A percentile compares a stretch with the other conserved stretches of the same genome.
phyloP scores from a whole-genome alignment of 2,797 vertebrate species.

The Schizopygopsis pylzovi region DNA sequence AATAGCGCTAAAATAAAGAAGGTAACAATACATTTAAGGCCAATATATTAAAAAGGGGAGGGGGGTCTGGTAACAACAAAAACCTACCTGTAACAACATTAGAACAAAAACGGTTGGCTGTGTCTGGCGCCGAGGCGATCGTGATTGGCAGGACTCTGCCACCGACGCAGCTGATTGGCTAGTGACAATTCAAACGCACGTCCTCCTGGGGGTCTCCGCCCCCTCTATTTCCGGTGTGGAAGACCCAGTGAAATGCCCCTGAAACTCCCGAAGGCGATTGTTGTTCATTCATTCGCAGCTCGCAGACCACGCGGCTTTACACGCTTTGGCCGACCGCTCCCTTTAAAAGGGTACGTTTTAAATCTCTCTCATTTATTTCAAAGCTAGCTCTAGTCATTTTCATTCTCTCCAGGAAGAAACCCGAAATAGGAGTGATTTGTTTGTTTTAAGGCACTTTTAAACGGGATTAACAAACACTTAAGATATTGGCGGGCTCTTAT shows the following conservation, averaged over 20 bases:
- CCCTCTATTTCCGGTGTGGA: slow-evolving; percentile 76
- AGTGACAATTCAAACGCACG: not conserved
- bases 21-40: not conserved
- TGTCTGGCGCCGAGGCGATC: not conserved
- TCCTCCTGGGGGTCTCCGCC: slow-evolving; percentile 39
- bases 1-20: not conserved
- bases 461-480: not conserved
- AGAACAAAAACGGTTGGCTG: not conserved
- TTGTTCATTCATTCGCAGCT: slow-evolving; percentile 75
- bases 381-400: not conserved
- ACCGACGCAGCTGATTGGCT: not conserved
- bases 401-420: no score
- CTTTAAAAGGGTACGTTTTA: slow-evolving; percentile 24
- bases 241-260: slow-evolving; percentile 80
- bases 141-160: not conserved
- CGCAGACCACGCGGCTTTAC: slow-evolving; percentile 70
- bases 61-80: not conserved
- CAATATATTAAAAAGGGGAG: not conserved
- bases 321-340: not conserved
- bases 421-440: not conserved
- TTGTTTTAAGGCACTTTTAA: not conserved
- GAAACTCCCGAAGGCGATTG: slow-evolving; percentile 76
- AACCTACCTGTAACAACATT: not conserved
- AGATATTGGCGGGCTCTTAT: slow-evolving; percentile 16
- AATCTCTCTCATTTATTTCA: slow-evolving; percentile 52